A percentile compares a stretch with the other conserved stretches of the same genome.
phyloP scores from a whole-genome alignment of 2,113 vertebrate species.

The Tor tambroides region DNA sequence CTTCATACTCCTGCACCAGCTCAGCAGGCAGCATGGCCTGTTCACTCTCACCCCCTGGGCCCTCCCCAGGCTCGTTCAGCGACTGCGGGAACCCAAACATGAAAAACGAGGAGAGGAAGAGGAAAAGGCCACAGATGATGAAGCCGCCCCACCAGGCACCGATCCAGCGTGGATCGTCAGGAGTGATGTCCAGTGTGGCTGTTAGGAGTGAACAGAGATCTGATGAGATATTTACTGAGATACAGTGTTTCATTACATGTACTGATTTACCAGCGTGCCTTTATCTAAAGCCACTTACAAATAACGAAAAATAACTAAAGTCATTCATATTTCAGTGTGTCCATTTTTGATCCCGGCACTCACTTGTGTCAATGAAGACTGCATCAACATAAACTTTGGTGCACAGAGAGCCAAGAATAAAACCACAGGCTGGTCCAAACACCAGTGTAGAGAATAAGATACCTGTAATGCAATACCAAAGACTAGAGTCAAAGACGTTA shows the following conservation, averaged over 20 bases:
- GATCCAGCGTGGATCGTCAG: slow-evolving; percentile 96
- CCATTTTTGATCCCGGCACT: slow-evolving; percentile 62
- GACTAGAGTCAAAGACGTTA: background rate
- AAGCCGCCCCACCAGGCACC: slow-evolving; percentile 99
- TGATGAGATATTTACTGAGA: background rate
- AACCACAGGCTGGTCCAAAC: slow-evolving; percentile 96
- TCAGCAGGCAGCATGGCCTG: slow-evolving; percentile 88
- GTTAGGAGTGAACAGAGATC: slow-evolving; percentile 42
- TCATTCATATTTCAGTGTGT: background rate
- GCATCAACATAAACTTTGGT: slow-evolving; percentile 98
- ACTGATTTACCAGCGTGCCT: background rate
- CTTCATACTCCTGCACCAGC: slow-evolving; percentile 78
- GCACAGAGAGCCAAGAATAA: slow-evolving; percentile 98
- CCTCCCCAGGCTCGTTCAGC: slow-evolving; percentile 72
- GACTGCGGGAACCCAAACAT: slow-evolving; percentile 99
- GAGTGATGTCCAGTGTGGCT: slow-evolving; percentile 90
- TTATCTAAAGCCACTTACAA: background rate
- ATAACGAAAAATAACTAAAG: background rate
- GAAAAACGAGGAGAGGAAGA: slow-evolving; percentile 93
- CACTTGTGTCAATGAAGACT: slow-evolving; percentile 94
- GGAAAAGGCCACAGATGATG: slow-evolving; percentile 96
- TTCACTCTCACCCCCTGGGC: slow-evolving; percentile 83
- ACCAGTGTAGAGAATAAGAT: slow-evolving; percentile 98
- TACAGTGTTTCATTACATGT: background rate
- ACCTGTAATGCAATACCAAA: slow-evolving; percentile 79